Base-by-base conservation (phyloP, 2,113 vertebrate species). In the Pachypanchax playfairii region DNA sequence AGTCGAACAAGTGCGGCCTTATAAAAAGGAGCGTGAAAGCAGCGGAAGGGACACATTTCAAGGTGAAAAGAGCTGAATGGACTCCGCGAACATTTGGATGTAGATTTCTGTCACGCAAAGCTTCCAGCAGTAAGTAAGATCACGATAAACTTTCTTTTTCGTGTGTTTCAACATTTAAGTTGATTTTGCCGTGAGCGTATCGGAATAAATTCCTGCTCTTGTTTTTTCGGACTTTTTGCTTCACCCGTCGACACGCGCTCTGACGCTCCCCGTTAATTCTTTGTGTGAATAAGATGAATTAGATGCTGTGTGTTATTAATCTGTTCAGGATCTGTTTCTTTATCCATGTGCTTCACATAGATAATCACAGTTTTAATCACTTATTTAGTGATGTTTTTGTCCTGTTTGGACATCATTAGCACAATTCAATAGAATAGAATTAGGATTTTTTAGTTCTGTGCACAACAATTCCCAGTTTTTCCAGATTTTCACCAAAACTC, bases 41-140 rank as follows among this genome's bases (percentile, higher is more conserved):
- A 35, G 48, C 49, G 22, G 52, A 17, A 51, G 46, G 65, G 60
- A 69, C 54, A 42, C 48, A 17, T 22, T 71, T 76, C 24, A 56
- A 65, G 13, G 63, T 53, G 80, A 63, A 61, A 46, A 61, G 41
- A 12, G 48, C 20, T 56, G 65, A 39, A 51, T 57, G 54, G 43
- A 25, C 29, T 63, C 58, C 29, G 3, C 15, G 12, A 22, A 31
- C 53, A 17, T 46, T 57, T 74, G 63, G 73, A 20, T 73, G 49
- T 49, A 22, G 24, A 63, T 67, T 36, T 46, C 4, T 22, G 4
- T 9, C 42, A 9, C 12, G 25, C 17, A 49, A 29, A 65, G 21
- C 17, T 46, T 25, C 41, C 48, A 55, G 10, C 60, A 42, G 87
- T 88, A 44, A 85, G 82, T 84, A 29, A 44, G 82, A 68, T 51